Conservation (phyloP, 2,797 vertebrate species). For the Phylloscopus collybita region DNA sequence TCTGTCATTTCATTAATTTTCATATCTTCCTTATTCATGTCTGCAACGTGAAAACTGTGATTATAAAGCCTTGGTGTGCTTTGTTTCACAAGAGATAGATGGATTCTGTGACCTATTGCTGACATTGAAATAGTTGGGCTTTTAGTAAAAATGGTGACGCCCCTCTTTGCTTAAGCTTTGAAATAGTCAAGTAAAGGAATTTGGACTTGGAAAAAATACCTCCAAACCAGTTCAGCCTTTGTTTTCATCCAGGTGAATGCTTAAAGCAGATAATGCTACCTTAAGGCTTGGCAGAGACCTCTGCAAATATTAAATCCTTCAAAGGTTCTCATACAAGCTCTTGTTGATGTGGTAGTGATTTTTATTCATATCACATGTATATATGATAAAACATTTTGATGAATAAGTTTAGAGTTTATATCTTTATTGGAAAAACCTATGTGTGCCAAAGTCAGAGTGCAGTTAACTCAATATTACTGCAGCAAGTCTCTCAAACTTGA, state of each 20-base stretch:
- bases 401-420: background rate
- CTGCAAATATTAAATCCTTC: background rate
- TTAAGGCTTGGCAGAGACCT: background rate
- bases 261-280: background rate
- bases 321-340: background rate
- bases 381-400: background rate
- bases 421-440: background rate
- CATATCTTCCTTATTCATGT: background rate
- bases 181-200: background rate
- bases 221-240: background rate
- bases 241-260: background rate
- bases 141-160: background rate
- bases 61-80: background rate
- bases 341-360: background rate
- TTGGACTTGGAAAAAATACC: background rate
- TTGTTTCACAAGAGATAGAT: background rate
- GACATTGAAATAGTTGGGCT: background rate
- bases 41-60: background rate
- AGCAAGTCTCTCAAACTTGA: background rate
- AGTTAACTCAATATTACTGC: background rate
- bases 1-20: background rate
- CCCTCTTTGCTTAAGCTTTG: background rate
- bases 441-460: background rate
- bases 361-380: background rate
- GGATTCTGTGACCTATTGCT: background rate